Evolutionary conservation across 2,113 vertebrate genomes (phyloP), one percentile per base, ranked within the genome.

Genomic region (Tylochromis polylepis): DNA sequence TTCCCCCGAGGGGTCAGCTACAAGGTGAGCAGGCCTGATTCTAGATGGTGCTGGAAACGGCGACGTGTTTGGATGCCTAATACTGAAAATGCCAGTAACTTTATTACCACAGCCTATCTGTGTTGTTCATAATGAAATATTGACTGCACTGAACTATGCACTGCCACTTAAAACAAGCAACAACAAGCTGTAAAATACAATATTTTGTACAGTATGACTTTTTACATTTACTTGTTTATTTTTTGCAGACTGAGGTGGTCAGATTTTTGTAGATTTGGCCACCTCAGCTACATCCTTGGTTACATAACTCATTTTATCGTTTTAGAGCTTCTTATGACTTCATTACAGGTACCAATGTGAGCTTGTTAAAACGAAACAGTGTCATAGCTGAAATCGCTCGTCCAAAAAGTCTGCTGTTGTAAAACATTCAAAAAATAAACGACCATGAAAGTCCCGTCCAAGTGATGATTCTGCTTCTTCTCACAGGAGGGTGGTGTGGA

Each of bases 1-100:
- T 99, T 99, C 85, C 97, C 97, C 3, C 89, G 55, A 0, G 97
- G 98, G 10, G 83, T 99, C 93, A 98, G 97, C 93, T 98, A 98
- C 95, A 97, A 97, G 97, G 97, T 99, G 91, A 83, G 92, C 62
- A 38, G 20, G 2, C 5, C 3, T 3, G 43, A 20, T 9, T 58
- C 34, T 53, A 59, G 24, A 59, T 3, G 7, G 2, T 4, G 41
- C 8, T 49, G 53, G 53, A 79, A 29, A 41, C 53, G 8, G 78
- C 2, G 2, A 41, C 2, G 3, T 38, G 27, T 79, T 56, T 38
- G 11, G 67, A 46, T 46, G 14, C 67, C 22, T 46, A 43, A 43
- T 24, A 70, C 0, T 72, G 65, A 72, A 72, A 46, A 72, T 72
- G 14, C 0, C 22, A 27, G 41, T 46, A 11, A 72, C 60, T 67